phyloP scores from a whole-genome alignment of 2,797 vertebrate species.

The Oreochromis mossambicus region DNA sequence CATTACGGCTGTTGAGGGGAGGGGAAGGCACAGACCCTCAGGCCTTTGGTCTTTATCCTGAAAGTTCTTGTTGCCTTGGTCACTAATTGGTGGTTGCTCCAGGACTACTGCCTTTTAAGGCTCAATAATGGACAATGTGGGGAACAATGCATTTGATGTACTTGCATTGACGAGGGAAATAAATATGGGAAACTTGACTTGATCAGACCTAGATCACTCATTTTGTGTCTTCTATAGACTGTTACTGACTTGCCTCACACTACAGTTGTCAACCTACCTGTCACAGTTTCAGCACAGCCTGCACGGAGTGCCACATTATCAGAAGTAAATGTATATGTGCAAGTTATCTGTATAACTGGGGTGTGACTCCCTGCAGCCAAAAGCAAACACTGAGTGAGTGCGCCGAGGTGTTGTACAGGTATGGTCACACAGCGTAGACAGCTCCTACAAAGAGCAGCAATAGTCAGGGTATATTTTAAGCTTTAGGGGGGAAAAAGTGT shows the following conservation, averaged over 20 bases:
- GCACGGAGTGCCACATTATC: neutral
- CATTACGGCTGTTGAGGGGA: constrained; percentile 41
- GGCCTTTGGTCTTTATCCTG: constrained; percentile 32
- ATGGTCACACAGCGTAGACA: neutral
- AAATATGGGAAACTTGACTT: neutral
- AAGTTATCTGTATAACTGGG: neutral
- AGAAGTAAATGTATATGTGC: neutral
- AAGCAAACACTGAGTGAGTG: neutral
- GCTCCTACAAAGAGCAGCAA: neutral
- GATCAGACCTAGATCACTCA: neutral
- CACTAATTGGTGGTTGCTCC: constrained; percentile 44
- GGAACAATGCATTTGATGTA: neutral
- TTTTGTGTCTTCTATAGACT: neutral
- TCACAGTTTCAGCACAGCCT: neutral
- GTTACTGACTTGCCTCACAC: neutral
- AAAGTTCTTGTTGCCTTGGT: constrained; percentile 34
- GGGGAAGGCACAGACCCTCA: constrained; percentile 25
- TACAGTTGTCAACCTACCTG: neutral
- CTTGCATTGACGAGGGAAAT: neutral
- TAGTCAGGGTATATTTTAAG: neutral
- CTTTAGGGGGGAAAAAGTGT: neutral
- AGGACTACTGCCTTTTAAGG: constrained; percentile 8
- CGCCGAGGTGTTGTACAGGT: neutral
- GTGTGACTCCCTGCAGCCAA: neutral
- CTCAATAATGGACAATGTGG: neutral